Evolutionary conservation across 2,797 vertebrate genomes (phyloP), one percentile per base, ranked within the genome.

Genomic region (Falco rusticolus): DNA sequence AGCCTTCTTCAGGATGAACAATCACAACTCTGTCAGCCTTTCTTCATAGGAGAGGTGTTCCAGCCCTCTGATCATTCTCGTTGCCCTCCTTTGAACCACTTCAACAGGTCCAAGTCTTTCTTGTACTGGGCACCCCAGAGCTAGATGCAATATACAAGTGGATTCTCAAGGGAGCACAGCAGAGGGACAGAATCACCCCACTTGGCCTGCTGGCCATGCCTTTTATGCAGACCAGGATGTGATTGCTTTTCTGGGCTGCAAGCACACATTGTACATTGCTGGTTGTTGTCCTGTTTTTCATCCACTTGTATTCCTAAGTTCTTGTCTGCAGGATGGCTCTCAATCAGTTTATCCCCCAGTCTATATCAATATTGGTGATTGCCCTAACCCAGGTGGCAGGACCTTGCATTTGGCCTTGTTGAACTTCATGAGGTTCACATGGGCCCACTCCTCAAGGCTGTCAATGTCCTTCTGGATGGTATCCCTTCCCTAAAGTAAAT

Each of bases 131-230:
- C 8, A 31, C 0, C 5, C 51, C 57, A 76, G n/a, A 33, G 63
- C 37, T n/a, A 43, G 43, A 39, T 1, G 4, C 43, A 45, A 41
- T 26, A 53, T 53, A 20, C 45, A 48, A 21, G 6, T 79, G 31
- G 26, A 2, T 7, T 81, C 50, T 69, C 28, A 43, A 3, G 31
- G 26, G 28, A 74, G 22, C 1, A 0, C n/a, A 51, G 29, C 6
- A 50, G 26, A 61, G 26, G 16, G 28, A 8, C 3, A 80, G 26
- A 68, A n/a, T 61, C 39, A 43, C 26, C 11, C 39, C 51, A 13
- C 29, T 75, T 0, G 5, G 26, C 39, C 69, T 68, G 61, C n/a
- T 65, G 20, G 11, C 14, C 24, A 39, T 1, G 2, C 34, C 50
- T 14, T 34, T 76, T 50, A 4, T 43, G 34, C 34, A 13, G 39